Evolutionary conservation across 2,888 invertebrate genomes (phyloP), one percentile per base, ranked within the genome.

Genomic region (Athalia circularis): DNA sequence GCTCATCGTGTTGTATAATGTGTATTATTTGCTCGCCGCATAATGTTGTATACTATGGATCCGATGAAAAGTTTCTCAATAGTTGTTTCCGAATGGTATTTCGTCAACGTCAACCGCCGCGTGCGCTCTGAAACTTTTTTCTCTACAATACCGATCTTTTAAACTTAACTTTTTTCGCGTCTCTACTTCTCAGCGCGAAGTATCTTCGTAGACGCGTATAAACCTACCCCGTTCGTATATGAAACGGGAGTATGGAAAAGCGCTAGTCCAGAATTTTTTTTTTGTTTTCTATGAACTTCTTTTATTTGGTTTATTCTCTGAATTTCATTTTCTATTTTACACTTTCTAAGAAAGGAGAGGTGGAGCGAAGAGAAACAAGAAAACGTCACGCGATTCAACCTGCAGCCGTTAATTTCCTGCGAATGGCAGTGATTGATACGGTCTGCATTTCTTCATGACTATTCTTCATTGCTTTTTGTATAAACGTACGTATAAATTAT

Each of bases 21-120:
- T 8, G n/a, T 15, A 48, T 11, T 4, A 54, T 3, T 61, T 13
- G 6, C 61, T 13, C 13, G 4, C 7, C 65, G 9, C 29, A 7
- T n/a, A 29, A 54, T 52, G 4, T 47, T 57, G 2, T 7, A 52
- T 80, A 82, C 82, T 85, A 84, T 84, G 83, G 83, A 84, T 83
- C 84, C 85, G 83, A 5, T 75, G 83, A 79, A 81, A 81, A 84
- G 85, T 85, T 85, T 84, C 83, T 84, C 85, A 83, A 85, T 85
- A 85, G 83, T 84, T 85, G 85, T 85, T 85, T 81, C 81, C 80
- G 81, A 85, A 85, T 83, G 84, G 82, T 83, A 81, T 85, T 86
- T 84, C 86, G 85, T 86, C 84, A 84, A 84, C 82, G 86, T 86
- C 82, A 81, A 65, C 54, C 78, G 78, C 65, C 81, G 54, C 1